Conservation (phyloP, 2,888 invertebrate genomes). For the Drosophila crucigera region DNA sequence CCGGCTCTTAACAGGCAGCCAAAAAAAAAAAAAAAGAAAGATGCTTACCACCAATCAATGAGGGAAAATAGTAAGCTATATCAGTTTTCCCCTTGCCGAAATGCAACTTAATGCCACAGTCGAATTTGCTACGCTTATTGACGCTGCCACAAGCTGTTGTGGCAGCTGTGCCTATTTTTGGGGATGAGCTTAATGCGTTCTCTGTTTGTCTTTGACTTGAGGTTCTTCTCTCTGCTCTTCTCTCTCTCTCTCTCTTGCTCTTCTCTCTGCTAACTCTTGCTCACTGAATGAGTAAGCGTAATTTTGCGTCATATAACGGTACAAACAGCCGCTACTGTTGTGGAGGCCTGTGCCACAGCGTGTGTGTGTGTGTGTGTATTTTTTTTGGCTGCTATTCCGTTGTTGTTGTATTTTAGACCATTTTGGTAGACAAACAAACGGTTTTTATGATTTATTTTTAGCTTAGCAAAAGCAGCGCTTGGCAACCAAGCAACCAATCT, state of each 20-base stretch:
- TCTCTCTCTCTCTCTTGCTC: background rate
- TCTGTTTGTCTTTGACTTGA: constrained; percentile 32
- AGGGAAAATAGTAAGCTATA: constrained; percentile 31
- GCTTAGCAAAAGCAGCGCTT: constrained; percentile 68
- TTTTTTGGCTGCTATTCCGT: constrained; percentile 62
- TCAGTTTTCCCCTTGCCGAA: constrained; percentile 28
- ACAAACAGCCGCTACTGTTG: constrained; percentile 73
- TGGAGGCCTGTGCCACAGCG: constrained; percentile 32
- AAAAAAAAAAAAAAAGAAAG: background rate
- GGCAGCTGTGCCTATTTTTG: constrained; percentile 51
- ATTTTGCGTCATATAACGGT: constrained; percentile 82
- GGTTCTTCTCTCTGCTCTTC: constrained; percentile 25
- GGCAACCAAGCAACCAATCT: constrained; percentile 54
- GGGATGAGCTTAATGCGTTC: constrained; percentile 35
- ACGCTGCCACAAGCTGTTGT: constrained; percentile 38
- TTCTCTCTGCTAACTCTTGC: constrained; percentile 14
- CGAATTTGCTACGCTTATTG: constrained; percentile 69
- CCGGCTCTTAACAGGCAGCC: constrained; percentile 2
- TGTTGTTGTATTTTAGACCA: constrained; percentile 77
- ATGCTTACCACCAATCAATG: constrained; percentile 54
- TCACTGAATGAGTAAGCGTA: constrained; percentile 79
- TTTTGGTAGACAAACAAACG: constrained; percentile 82
- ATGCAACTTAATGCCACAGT: constrained; percentile 70
- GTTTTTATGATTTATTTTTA: constrained; percentile 81
- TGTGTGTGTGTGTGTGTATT: constrained; percentile 11